Conservation (phyloP, 2,888 invertebrate species). For the Alentia gelatinosa region DNA sequence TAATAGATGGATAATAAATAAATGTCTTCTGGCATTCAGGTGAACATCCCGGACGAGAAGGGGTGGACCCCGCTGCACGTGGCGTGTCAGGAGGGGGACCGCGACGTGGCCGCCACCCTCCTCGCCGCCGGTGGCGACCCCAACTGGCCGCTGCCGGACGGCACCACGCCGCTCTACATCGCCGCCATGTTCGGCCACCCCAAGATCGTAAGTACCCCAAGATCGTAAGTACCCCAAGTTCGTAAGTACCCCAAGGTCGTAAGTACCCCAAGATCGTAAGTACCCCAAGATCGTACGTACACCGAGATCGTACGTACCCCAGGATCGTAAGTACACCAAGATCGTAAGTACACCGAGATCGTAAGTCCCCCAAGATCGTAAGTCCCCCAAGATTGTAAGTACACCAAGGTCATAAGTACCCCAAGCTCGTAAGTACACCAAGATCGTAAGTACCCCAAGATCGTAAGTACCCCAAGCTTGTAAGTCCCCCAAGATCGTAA, state of each 20-base stretch:
- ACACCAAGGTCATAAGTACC: too few species aligned
- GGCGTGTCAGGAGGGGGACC: constrained; percentile 51
- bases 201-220: constrained; percentile 39
- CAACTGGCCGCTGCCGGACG: not conserved
- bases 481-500: too few species aligned
- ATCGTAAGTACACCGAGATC: constrained; percentile 53
- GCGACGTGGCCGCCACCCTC: constrained; percentile 36
- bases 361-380: not conserved
- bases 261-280: too few species aligned
- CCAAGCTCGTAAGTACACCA: too few species aligned
- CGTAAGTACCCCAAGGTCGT: constrained; percentile 54
- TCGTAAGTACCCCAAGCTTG: too few species aligned
- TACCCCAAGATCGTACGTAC: too few species aligned
- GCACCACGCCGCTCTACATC: constrained; percentile 56
- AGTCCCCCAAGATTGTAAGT: too few species aligned
- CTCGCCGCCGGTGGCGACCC: constrained; percentile 12
- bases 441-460: too few species aligned
- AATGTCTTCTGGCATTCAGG: not conserved
- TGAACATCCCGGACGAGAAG: not conserved
- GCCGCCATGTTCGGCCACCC: constrained; percentile 58
- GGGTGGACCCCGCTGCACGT: constrained; percentile 57
- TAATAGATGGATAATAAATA: too few species aligned
- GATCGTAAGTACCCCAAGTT: too few species aligned
- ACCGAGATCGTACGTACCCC: constrained; percentile 28
- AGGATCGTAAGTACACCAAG: too few species aligned